phyloP scores from a whole-genome alignment of 2,888 invertebrate genomes.

The Diarsia dahlii region DNA sequence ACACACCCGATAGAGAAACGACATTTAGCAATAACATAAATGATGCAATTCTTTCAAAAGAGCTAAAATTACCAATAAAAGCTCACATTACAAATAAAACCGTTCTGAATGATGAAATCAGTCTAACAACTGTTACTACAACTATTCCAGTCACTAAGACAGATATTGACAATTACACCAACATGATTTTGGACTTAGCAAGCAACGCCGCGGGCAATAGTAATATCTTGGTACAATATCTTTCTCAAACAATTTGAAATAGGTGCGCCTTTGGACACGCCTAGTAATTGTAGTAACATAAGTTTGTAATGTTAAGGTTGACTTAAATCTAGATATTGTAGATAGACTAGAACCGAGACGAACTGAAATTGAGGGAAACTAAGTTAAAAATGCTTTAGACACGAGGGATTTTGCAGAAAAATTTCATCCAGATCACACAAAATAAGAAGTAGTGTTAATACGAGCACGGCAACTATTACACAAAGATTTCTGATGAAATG shows the following conservation, averaged over 20 bases:
- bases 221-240: slow-evolving; percentile 37
- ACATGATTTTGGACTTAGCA: slow-evolving; percentile 46
- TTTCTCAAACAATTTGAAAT: slow-evolving; percentile 49
- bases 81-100: slow-evolving; percentile 7
- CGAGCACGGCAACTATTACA: too few relatives aligned
- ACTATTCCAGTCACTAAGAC: slow-evolving; percentile 32
- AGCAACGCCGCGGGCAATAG: slow-evolving; percentile 54
- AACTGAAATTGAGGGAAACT: slow-evolving; percentile 12
- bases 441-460: too few relatives aligned
- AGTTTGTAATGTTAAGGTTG: slow-evolving; percentile 32
- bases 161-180: slow-evolving; percentile 38
- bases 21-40: slow-evolving; percentile 1
- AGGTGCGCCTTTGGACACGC: slow-evolving; percentile 56
- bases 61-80: slow-evolving; percentile 3
- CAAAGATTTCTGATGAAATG: too few relatives aligned
- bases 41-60: slow-evolving; percentile 1
- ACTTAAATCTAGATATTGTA: slow-evolving; percentile 18
- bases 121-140: slow-evolving; percentile 21
- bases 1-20: not conserved
- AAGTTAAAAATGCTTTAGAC: not conserved
- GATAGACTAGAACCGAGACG: not conserved
- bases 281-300: slow-evolving; percentile 38
- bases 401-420: too few relatives aligned
- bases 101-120: slow-evolving; percentile 37
- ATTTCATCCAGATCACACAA: too few relatives aligned